Percentiles rank a stretch among this genome's conserved stretches.
Conservation (phyloP, 2,113 vertebrate species). For the Apeltes quadracus region DNA sequence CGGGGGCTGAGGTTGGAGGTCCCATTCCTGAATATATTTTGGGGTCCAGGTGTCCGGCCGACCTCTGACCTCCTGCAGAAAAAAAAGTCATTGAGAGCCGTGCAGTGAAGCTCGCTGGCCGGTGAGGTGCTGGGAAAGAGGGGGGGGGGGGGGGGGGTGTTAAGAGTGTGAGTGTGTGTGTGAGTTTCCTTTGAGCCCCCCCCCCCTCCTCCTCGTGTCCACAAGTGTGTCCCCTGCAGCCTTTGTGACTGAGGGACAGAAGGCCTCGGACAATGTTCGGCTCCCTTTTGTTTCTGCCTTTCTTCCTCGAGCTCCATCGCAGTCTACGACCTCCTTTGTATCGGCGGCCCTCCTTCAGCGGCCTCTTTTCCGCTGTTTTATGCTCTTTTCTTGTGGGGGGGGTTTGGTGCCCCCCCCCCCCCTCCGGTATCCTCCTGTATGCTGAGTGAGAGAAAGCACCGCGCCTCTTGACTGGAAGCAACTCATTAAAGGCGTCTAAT, state of each 20-base stretch:
- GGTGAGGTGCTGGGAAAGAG: slow-evolving; percentile 78
- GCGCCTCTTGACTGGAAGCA: slow-evolving; percentile 52
- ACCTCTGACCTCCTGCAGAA: slow-evolving; percentile 70
- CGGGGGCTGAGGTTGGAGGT: slow-evolving; percentile 9
- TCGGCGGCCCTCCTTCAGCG: slow-evolving; percentile 58
- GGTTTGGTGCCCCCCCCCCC: not conserved
- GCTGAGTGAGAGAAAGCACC: slow-evolving; percentile 59
- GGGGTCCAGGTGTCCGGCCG: slow-evolving; percentile 68
- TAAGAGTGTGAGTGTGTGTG: slow-evolving; percentile 36
- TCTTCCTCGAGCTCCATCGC: slow-evolving; percentile 67
- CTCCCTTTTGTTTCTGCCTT: slow-evolving; percentile 71
- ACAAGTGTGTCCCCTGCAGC: slow-evolving; percentile 70
- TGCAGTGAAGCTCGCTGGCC: slow-evolving; percentile 56
- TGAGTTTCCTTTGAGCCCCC: slow-evolving; percentile 60
- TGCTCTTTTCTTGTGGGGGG: slow-evolving; percentile 54
- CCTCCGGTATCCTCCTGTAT: slow-evolving; percentile 38
- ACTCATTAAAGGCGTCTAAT: slow-evolving; percentile 65
- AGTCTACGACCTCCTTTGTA: slow-evolving; percentile 64
- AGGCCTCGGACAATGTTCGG: slow-evolving; percentile 71
- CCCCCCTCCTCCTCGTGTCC: slow-evolving; percentile 46
- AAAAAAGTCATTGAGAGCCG: slow-evolving; percentile 64
- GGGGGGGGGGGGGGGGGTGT: slow-evolving; percentile 37
- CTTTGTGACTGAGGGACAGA: slow-evolving; percentile 67
- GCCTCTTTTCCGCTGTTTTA: slow-evolving; percentile 66
- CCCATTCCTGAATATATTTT: slow-evolving; percentile 72